These are phyloP conservation scores for Pomacea maculata DNA, from an alignment of 1,140 invertebrate species.

Conservation along the genomic window DNA sequence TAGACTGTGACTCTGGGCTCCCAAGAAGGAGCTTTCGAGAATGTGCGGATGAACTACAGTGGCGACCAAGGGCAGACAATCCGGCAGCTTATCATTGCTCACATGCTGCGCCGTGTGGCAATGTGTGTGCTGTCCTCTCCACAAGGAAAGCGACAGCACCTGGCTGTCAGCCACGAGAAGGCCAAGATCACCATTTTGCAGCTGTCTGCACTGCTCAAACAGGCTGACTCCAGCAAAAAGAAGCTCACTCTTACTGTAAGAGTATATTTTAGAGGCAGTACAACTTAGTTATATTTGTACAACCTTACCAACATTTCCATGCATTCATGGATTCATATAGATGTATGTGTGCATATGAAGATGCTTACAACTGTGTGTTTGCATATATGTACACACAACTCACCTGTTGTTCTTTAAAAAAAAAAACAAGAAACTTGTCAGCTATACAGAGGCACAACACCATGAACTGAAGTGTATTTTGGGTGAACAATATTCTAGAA, in stretches of 20 bases:
- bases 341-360: too few species aligned
- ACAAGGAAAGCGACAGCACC: conserved; percentile 88
- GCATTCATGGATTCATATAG: too few species aligned
- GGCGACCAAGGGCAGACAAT: conserved; percentile 97
- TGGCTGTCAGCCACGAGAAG: conserved; percentile 83
- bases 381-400: too few species aligned
- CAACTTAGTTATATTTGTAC: background rate
- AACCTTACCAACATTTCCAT: background rate
- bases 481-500: too few species aligned
- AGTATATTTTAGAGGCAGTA: background rate
- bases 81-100: conserved; percentile 88
- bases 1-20: conserved; percentile 80
- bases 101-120: conserved; percentile 90
- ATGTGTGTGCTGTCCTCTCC: conserved; percentile 94
- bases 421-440: too few species aligned
- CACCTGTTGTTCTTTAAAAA: too few species aligned
- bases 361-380: too few species aligned
- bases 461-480: too few species aligned
- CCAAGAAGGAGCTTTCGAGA: conserved; percentile 97
- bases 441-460: too few species aligned
- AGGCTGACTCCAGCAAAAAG: conserved; percentile 92
- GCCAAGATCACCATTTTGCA: conserved; percentile 96
- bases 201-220: conserved; percentile 89
- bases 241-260: conserved; percentile 86
- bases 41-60: conserved; percentile 95